Conservation (phyloP, 2,888 invertebrate species). For the Neria commutata region DNA sequence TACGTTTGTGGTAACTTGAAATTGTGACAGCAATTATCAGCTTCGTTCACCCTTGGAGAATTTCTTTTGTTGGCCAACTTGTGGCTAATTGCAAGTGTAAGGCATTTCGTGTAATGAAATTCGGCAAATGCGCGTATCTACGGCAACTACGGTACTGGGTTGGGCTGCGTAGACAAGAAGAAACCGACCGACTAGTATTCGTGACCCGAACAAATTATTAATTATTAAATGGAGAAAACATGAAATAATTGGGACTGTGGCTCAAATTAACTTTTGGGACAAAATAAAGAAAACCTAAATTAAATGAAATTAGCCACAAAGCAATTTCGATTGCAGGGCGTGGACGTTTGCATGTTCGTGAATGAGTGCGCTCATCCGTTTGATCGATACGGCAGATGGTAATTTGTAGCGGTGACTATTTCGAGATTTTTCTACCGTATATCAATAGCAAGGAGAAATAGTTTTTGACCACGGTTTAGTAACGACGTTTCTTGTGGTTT, state of each 20-base stretch:
- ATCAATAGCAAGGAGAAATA: no score
- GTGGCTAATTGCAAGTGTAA: not conserved
- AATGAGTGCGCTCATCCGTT: conserved; percentile 49
- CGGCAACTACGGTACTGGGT: no score
- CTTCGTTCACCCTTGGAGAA: conserved; percentile 44
- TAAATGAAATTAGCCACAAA: conserved; percentile 54
- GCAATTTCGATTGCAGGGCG: conserved; percentile 39
- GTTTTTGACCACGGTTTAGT: not conserved
- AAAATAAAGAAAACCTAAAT: conserved; percentile 52
- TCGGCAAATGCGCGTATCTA: no score
- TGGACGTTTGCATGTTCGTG: no score
- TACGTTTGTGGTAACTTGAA: conserved; percentile 34
- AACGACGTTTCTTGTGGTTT: conserved; percentile 16
- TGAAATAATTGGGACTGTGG: conserved; percentile 53
- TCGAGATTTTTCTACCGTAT: conserved; percentile 12
- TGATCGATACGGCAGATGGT: conserved; percentile 58
- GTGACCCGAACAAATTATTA: conserved; percentile 59
- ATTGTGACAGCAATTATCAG: conserved; percentile 56
- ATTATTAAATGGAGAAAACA: conserved; percentile 56
- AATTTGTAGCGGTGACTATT: conserved; percentile 32
- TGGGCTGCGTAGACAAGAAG: not conserved
- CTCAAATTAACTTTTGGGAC: conserved; percentile 38
- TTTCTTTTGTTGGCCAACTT: conserved; percentile 14
- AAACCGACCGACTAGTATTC: conserved; percentile 32
- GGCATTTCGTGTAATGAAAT: not conserved